phyloP scores from a whole-genome alignment of 2,797 vertebrate species.

The Chaunax sp. region DNA sequence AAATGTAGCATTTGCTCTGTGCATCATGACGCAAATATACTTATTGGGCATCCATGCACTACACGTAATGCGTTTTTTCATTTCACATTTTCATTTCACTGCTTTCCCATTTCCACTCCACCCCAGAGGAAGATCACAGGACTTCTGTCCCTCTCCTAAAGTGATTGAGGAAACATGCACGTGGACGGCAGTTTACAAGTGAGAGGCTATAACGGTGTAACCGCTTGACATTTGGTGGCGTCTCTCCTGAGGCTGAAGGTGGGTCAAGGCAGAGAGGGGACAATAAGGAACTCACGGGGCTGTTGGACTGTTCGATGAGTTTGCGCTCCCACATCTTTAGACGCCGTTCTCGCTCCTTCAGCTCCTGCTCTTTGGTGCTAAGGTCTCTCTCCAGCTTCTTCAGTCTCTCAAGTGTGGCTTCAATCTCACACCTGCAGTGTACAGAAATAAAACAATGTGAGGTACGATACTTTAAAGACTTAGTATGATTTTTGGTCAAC shows the following conservation, averaged over 20 bases:
- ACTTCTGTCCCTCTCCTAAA: slow-evolving; percentile 5
- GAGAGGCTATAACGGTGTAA: slow-evolving; percentile 5
- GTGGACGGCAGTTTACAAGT: slow-evolving; percentile 7
- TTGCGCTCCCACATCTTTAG: slow-evolving; percentile 98
- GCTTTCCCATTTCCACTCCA: slow-evolving; percentile 37
- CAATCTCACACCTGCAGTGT: slow-evolving; percentile 92
- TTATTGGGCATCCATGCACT: slow-evolving; percentile 16
- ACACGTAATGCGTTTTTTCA: slow-evolving; percentile 19
- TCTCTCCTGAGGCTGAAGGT: slow-evolving; percentile 36
- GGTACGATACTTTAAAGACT: background rate
- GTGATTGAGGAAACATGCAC: background rate
- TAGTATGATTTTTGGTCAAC: too few species aligned
- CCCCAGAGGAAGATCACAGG: slow-evolving; percentile 10
- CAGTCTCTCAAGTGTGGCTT: slow-evolving; percentile 96
- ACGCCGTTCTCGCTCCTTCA: slow-evolving; percentile 94
- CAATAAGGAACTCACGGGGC: slow-evolving; percentile 88
- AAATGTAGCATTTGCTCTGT: slow-evolving; percentile 9
- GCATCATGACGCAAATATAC: slow-evolving; percentile 31
- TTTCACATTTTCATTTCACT: slow-evolving; percentile 39
- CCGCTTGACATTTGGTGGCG: slow-evolving; percentile 1
- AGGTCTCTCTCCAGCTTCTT: slow-evolving; percentile 98
- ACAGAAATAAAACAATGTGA: slow-evolving; percentile 21
- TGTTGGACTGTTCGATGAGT: slow-evolving; percentile 95
- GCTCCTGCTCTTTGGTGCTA: slow-evolving; percentile 97
- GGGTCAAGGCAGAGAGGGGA: slow-evolving; percentile 30